Conservation (phyloP, 2,113 vertebrate genomes). For the Neogale vison region DNA sequence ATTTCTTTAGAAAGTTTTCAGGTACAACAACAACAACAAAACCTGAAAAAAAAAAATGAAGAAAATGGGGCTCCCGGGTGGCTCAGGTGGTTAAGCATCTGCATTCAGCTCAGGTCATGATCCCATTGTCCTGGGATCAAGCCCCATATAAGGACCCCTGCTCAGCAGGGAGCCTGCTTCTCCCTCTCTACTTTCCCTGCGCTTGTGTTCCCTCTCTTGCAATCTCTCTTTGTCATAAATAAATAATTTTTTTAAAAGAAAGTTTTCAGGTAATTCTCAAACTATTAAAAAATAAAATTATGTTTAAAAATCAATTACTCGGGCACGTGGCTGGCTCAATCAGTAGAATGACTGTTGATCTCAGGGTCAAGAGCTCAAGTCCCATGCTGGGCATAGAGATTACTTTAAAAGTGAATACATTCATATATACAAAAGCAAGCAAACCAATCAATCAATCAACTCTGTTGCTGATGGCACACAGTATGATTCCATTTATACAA, state of each 20-base stretch:
- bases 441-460: background rate
- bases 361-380: background rate
- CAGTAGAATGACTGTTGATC: background rate
- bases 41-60: background rate
- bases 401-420: background rate
- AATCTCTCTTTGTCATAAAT: too few species aligned
- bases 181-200: too few species aligned
- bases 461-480: background rate
- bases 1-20: slow-evolving; percentile 10
- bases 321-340: background rate
- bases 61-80: background rate
- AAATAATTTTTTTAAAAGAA: background rate
- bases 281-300: slow-evolving; percentile 4
- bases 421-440: background rate
- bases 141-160: too few species aligned
- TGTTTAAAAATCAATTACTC: background rate
- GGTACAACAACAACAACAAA: background rate
- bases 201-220: too few species aligned
- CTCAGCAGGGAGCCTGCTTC: too few species aligned
- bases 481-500: background rate
- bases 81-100: background rate
- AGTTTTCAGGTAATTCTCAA: background rate
- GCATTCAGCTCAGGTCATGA: too few species aligned
- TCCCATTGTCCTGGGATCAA: too few species aligned
- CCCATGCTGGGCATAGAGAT: background rate